Evolutionary conservation across 2,888 invertebrate species (phyloP).

Genomic region (Drosophila prolongata): DNA sequence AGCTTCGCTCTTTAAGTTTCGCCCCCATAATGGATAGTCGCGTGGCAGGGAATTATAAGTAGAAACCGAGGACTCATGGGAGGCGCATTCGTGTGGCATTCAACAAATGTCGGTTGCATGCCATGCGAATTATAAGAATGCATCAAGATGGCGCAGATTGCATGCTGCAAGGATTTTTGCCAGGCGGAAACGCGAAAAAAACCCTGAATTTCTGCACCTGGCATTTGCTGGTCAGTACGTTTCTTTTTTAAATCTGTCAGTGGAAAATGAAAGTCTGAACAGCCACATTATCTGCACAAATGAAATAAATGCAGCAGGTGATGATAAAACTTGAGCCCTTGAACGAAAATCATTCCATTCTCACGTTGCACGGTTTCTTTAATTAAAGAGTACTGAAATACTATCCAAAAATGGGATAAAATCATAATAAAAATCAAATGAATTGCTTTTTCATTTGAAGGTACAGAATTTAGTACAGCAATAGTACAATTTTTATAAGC

Average conservation of each 20-base stretch:
- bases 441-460: too few species aligned
- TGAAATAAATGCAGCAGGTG: conserved; percentile 12
- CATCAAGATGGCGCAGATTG: conserved; percentile 28
- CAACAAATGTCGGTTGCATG: conserved; percentile 42
- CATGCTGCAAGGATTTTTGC: conserved; percentile 27
- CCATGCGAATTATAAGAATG: conserved; percentile 24
- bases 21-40: conserved; percentile 57
- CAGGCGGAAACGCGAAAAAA: conserved; percentile 8
- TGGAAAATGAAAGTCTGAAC: conserved; percentile 19
- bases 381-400: too few species aligned
- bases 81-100: conserved; percentile 20
- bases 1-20: conserved; percentile 5
- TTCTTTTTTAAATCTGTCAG: not conserved
- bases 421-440: too few species aligned
- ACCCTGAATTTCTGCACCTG: conserved; percentile 41
- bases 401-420: too few species aligned
- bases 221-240: conserved; percentile 22
- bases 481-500: too few species aligned
- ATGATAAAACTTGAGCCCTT: conserved; percentile 3
- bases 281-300: conserved; percentile 12
- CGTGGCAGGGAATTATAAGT: conserved; percentile 60
- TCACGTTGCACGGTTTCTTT: too few species aligned
- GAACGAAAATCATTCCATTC: not conserved
- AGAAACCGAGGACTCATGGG: conserved; percentile 6
- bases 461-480: too few species aligned